These are phyloP conservation scores for Lepisosteus oculatus DNA, from an alignment of 2,113 vertebrate genomes.

Conservation along the genomic window DNA sequence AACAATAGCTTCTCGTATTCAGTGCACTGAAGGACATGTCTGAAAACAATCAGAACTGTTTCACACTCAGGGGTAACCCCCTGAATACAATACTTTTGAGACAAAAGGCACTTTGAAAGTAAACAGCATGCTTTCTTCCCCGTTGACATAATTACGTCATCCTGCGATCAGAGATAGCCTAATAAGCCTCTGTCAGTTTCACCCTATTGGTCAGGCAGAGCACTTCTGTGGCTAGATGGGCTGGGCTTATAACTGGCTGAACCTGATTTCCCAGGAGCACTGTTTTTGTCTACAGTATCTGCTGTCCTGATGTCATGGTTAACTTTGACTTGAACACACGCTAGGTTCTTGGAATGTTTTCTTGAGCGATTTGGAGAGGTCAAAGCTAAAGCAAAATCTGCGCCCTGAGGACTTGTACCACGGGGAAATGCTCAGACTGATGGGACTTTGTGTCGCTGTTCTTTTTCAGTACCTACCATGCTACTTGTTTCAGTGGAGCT, in stretches of 20 bases:
- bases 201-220: constrained; percentile 46
- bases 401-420: neutral
- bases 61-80: neutral
- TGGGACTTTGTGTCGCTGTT: neutral
- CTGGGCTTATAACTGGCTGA: constrained; percentile 63
- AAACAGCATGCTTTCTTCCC: constrained; percentile 24
- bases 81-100: neutral
- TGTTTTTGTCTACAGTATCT: neutral
- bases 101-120: constrained; percentile 6
- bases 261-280: constrained; percentile 67
- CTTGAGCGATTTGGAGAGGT: neutral
- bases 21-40: constrained; percentile 47
- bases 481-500: neutral
- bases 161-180: constrained; percentile 51
- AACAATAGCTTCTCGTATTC: constrained; percentile 34
- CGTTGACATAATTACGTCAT: constrained; percentile 46
- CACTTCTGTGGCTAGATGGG: constrained; percentile 61
- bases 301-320: no score
- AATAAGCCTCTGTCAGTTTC: constrained; percentile 46
- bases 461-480: neutral
- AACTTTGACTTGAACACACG: neutral
- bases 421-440: neutral
- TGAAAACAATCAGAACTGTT: constrained; percentile 39
- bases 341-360: constrained; percentile 20
- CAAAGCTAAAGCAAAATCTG: neutral